phyloP scores from a whole-genome alignment of 1,140 invertebrate genomes.

The Harpegnathos saltator region DNA sequence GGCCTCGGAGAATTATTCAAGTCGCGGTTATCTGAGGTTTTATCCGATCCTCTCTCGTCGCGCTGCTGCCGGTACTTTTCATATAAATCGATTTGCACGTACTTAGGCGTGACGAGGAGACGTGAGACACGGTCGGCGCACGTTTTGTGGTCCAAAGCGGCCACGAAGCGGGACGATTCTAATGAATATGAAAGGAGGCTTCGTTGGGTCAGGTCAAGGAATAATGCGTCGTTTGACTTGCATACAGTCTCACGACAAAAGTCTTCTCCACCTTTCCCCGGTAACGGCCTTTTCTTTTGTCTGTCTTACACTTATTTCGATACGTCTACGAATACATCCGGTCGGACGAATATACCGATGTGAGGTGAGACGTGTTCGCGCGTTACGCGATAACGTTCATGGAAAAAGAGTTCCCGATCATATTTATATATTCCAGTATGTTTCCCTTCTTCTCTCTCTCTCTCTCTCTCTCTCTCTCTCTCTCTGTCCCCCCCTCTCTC shows the following conservation, averaged over 20 bases:
- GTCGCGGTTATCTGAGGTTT: background rate
- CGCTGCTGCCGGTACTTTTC: constrained; percentile 17
- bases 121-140: background rate
- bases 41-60: background rate
- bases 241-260: constrained; percentile 79
- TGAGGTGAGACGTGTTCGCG: too few species aligned
- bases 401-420: background rate
- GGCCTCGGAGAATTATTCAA: background rate
- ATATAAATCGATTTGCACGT: constrained; percentile 32
- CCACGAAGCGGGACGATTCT: constrained; percentile 61
- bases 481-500: too few species aligned
- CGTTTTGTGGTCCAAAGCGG: constrained; percentile 55
- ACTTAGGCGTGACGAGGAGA: constrained; percentile 11
- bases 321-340: constrained; percentile 29
- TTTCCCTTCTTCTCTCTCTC: too few species aligned
- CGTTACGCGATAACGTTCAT: constrained; percentile 1
- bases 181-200: constrained; percentile 85
- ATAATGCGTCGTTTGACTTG: constrained; percentile 85
- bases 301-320: constrained; percentile 52
- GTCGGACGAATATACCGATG: background rate
- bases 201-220: constrained; percentile 85
- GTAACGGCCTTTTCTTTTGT: constrained; percentile 61
- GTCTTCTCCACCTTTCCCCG: constrained; percentile 63
- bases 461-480: too few species aligned
- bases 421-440: too few species aligned